Conservation (phyloP, 64 coral and sea anemone species). For the Actinia tenebrosa region DNA sequence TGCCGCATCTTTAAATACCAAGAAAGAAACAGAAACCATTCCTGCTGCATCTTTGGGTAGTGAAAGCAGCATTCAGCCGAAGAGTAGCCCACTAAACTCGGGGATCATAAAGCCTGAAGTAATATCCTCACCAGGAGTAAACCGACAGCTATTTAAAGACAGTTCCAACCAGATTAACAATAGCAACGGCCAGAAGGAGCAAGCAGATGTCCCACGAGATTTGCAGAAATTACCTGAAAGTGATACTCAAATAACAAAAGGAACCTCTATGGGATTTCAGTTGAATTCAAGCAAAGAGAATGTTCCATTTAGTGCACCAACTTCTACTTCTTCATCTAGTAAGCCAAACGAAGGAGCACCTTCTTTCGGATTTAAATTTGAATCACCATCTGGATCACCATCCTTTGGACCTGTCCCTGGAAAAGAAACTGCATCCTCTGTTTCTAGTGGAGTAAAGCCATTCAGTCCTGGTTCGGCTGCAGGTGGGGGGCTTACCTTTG, state of each 20-base stretch:
- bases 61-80: background rate
- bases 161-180: background rate
- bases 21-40: background rate
- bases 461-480: background rate
- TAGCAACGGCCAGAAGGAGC: background rate
- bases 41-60: background rate
- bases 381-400: background rate
- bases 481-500: background rate
- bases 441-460: background rate
- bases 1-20: background rate
- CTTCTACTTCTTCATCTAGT: background rate
- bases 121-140: background rate
- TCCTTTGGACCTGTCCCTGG: background rate
- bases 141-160: slow-evolving; percentile 1
- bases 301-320: background rate
- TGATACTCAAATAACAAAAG: background rate
- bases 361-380: background rate
- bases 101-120: background rate
- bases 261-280: background rate
- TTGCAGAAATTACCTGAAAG: background rate
- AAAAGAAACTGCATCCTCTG: background rate
- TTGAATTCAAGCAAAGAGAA: background rate
- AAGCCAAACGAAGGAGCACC: background rate
- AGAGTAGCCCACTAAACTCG: background rate
- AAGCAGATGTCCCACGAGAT: background rate